phyloP scores from a whole-genome alignment of 2,797 vertebrate species.

The Pogoniulus pusillus region DNA sequence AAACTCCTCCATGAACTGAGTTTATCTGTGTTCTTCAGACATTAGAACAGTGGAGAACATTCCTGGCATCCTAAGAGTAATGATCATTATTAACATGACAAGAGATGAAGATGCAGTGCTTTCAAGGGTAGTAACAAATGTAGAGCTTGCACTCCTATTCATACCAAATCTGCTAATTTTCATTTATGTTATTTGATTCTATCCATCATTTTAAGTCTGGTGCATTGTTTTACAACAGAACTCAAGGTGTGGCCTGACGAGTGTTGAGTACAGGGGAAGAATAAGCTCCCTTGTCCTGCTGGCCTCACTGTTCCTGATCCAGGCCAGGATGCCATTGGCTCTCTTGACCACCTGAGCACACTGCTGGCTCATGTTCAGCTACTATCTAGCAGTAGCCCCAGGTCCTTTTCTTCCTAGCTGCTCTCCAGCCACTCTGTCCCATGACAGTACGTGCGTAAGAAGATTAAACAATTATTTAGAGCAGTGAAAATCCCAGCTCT shows the following conservation, averaged over 20 bases:
- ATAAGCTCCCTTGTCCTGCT: too few species aligned
- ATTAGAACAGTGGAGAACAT: neutral
- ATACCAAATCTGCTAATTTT: neutral
- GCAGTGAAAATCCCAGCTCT: neutral
- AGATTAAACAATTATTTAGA: neutral
- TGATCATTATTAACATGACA: neutral
- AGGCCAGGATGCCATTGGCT: too few species aligned
- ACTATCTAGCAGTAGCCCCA: too few species aligned
- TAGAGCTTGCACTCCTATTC: neutral
- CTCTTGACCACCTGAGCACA: too few species aligned
- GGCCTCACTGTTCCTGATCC: too few species aligned
- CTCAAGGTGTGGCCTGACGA: too few species aligned
- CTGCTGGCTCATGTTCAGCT: too few species aligned
- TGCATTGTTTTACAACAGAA: neutral
- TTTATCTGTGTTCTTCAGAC: neutral
- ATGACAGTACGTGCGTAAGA: neutral
- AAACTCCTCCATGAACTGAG: too few species aligned
- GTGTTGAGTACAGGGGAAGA: too few species aligned
- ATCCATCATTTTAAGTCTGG: neutral
- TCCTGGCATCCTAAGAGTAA: neutral
- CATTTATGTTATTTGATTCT: neutral
- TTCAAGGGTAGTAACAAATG: neutral
- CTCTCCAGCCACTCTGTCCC: too few species aligned
- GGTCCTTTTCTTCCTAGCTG: too few species aligned
- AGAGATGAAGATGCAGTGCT: neutral